Evolutionary conservation across 2,113 vertebrate genomes (phyloP).

Genomic region (Leucoraja erinaceus): DNA sequence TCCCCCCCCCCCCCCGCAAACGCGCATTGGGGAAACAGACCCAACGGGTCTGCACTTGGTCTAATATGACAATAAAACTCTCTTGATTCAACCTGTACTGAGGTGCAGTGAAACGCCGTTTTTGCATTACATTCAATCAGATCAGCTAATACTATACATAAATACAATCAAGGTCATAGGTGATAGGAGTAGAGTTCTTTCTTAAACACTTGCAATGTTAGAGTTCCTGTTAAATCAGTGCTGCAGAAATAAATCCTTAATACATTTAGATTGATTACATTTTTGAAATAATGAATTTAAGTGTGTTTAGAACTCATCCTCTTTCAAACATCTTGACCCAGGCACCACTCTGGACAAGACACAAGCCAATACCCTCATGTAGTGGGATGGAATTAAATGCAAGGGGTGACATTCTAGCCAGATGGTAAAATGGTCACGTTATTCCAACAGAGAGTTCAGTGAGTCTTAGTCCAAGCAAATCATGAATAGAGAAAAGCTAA

Average conservation of each 20-base stretch:
- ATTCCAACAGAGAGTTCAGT: background rate
- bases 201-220: background rate
- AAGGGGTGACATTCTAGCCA: background rate
- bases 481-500: no score
- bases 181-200: no score
- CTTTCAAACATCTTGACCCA: background rate
- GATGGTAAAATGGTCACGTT: background rate
- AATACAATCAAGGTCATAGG: no score
- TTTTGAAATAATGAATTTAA: background rate
- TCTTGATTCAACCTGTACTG: no score
- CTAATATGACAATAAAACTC: no score
- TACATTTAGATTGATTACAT: background rate
- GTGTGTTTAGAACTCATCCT: background rate
- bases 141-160: no score
- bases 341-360: background rate
- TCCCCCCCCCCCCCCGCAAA: no score
- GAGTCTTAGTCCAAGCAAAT: background rate
- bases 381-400: no score
- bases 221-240: background rate
- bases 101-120: no score
- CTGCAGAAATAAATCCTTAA: background rate
- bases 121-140: no score
- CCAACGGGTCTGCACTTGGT: no score
- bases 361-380: background rate
- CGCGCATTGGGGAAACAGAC: no score